phyloP scores from a whole-genome alignment of 2,113 vertebrate species.

The Felis catus region F.catus_Fca126_mat1.0 CM031426.1:15069501-15070000 shows the following conservation, averaged over 20 bases:
- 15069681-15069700: background rate
- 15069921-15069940: too few relatives aligned
- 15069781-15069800: too few relatives aligned
- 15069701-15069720: background rate
- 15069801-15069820: too few relatives aligned
- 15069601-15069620: background rate
- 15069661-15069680: background rate
- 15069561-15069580: background rate
- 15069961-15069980: background rate
- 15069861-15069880: too few relatives aligned
- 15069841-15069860: too few relatives aligned
- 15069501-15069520: background rate
- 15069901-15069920: too few relatives aligned
- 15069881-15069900: too few relatives aligned
- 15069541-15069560: background rate
- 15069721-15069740: background rate
- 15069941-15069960: too few relatives aligned
- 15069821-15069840: too few relatives aligned
- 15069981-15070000: background rate
- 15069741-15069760: background rate
- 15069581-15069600: background rate
- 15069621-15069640: background rate
- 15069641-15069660: background rate
- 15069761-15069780: too few relatives aligned
- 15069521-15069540: background rate